Evolutionary conservation across 2,113 vertebrate species (phyloP).

Genomic region (Labeo rohita): DNA sequence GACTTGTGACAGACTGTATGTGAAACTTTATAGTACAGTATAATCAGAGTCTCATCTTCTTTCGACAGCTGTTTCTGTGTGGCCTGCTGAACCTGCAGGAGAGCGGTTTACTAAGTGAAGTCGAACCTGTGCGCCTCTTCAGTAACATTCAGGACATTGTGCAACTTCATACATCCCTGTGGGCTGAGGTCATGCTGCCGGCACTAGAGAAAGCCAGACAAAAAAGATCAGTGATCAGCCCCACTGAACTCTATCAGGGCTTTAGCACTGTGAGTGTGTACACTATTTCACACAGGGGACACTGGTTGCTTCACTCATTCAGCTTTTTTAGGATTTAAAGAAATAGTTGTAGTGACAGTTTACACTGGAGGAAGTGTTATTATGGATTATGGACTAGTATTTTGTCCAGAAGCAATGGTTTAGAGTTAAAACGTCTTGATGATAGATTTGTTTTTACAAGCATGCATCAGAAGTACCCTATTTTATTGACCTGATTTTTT

Average conservation of each 20-base stretch:
- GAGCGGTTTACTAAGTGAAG: slow-evolving; percentile 76
- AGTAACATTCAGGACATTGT: slow-evolving; percentile 90
- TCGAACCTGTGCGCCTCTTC: slow-evolving; percentile 87
- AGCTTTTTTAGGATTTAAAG: too few relatives aligned
- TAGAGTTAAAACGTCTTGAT: too few relatives aligned
- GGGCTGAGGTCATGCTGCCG: slow-evolving; percentile 85
- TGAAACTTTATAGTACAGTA: neutral
- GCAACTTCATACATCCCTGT: slow-evolving; percentile 83
- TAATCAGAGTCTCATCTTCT: neutral
- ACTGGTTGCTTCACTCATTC: too few relatives aligned
- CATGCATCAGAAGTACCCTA: too few relatives aligned
- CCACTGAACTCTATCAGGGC: slow-evolving; percentile 81
- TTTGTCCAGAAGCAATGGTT: too few relatives aligned
- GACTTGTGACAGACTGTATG: neutral
- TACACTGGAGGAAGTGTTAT: too few relatives aligned
- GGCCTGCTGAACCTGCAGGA: slow-evolving; percentile 79
- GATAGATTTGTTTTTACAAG: too few relatives aligned
- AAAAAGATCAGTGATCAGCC: slow-evolving; percentile 78
- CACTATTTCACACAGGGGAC: too few relatives aligned
- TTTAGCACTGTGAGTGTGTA: slow-evolving; percentile 83
- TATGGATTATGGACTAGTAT: too few relatives aligned
- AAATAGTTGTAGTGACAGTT: too few relatives aligned
- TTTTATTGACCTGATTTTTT: too few relatives aligned
- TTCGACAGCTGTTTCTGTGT: slow-evolving; percentile 63
- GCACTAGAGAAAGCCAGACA: slow-evolving; percentile 83